Evolutionary conservation across 1,140 invertebrate species (phyloP).

Genomic region (Cydia pomonella): DNA sequence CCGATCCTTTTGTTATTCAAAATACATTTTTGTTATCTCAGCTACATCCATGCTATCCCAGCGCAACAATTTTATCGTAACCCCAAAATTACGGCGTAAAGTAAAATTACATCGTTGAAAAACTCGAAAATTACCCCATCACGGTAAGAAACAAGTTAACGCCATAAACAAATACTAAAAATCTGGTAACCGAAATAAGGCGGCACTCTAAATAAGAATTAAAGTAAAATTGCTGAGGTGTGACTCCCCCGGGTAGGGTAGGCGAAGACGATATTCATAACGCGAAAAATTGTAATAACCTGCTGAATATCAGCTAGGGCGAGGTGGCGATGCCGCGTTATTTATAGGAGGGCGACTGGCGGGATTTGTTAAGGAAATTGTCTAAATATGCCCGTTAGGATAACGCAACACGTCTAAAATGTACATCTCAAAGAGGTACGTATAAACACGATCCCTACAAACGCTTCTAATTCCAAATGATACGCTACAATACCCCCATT

Average conservation of each 20-base stretch:
- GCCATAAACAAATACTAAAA: constrained; percentile 78
- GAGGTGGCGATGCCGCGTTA: constrained; percentile 30
- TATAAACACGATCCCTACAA: constrained; percentile 46
- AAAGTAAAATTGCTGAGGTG: constrained; percentile 78
- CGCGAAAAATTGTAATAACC: constrained; percentile 80
- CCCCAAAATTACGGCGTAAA: constrained; percentile 40
- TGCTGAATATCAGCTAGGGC: constrained; percentile 55
- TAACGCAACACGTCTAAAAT: constrained; percentile 43
- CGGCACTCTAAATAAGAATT: constrained; percentile 78
- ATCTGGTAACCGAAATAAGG: constrained; percentile 77
- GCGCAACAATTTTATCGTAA: constrained; percentile 24
- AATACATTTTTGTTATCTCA: constrained; percentile 6
- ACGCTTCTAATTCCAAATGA: constrained; percentile 32
- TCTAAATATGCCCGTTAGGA: constrained; percentile 65
- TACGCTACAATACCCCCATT: constrained; percentile 25
- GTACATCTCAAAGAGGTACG: constrained; percentile 36
- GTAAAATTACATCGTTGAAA: constrained; percentile 59
- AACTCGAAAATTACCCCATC: constrained; percentile 67
- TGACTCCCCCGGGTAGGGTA: constrained; percentile 64
- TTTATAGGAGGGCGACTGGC: constrained; percentile 53
- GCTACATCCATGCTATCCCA: constrained; percentile 6
- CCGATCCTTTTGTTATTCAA: constrained; percentile 33
- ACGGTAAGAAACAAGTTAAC: constrained; percentile 60
- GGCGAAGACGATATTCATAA: constrained; percentile 75
- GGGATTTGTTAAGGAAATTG: constrained; percentile 71